Percentiles rank a stretch among this genome's conserved stretches.
These are phyloP conservation scores for Catharus ustulatus DNA, from an alignment of 2,797 vertebrate genomes.

Conservation along the genomic window DNA sequence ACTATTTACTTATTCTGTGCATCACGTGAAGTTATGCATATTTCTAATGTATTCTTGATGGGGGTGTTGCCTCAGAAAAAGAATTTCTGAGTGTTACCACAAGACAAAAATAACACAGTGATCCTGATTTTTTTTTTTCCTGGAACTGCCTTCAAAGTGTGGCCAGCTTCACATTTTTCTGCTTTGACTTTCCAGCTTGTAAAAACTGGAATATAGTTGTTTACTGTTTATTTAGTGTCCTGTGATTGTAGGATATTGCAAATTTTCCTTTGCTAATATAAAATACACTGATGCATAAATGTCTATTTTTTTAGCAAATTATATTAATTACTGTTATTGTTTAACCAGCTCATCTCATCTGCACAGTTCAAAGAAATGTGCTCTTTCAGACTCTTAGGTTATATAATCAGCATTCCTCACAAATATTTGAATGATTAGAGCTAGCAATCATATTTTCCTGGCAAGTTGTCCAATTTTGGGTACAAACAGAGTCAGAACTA, in stretches of 20 bases:
- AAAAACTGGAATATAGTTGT: neutral
- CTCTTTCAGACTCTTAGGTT: conserved; percentile 1
- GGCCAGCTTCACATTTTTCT: neutral
- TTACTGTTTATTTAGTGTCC: conserved; percentile 5
- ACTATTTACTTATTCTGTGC: neutral
- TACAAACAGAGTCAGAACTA: conserved; percentile 14
- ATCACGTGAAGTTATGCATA: neutral
- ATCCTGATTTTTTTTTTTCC: neutral
- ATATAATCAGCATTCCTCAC: conserved; percentile 21
- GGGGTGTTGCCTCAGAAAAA: neutral
- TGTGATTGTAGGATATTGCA: neutral
- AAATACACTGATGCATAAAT: neutral
- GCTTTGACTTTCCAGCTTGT: neutral
- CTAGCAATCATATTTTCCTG: conserved; percentile 44
- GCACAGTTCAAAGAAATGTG: conserved; percentile 10
- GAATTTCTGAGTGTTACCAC: neutral
- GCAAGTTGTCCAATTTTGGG: neutral
- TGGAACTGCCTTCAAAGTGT: neutral
- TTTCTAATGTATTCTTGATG: neutral
- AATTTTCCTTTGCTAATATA: neutral
- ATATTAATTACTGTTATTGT: conserved; percentile 6
- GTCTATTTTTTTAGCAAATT: neutral
- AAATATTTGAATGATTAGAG: conserved; percentile 48
- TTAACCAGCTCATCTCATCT: neutral
- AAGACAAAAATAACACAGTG: neutral